A percentile compares a stretch with the other conserved stretches of the same genome.
phyloP scores from a whole-genome alignment of 2,113 vertebrate genomes.

The Tragelaphus buxtoni region DNA sequence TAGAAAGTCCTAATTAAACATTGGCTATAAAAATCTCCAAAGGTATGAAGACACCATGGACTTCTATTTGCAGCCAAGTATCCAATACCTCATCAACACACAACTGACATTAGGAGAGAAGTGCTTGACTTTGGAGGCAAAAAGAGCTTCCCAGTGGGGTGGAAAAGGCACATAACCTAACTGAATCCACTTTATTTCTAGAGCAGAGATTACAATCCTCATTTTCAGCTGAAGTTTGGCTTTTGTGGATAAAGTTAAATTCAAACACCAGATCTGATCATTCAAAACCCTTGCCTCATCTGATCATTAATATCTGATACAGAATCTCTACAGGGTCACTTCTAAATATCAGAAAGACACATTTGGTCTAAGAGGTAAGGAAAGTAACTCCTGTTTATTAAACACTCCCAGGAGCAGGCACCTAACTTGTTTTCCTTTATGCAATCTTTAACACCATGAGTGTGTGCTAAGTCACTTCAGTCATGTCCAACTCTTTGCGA shows the following conservation, averaged over 20 bases:
- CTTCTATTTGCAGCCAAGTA: not conserved
- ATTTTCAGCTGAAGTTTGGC: not conserved
- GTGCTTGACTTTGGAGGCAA: not conserved
- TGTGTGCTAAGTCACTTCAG: not conserved
- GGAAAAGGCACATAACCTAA: not conserved
- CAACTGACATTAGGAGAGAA: not conserved
- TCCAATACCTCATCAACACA: not conserved
- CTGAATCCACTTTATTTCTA: not conserved
- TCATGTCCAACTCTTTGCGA: not conserved
- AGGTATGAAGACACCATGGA: not conserved
- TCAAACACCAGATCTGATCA: not conserved
- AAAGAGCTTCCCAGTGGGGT: not conserved
- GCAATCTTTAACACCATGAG: not conserved
- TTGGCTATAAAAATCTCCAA: not conserved
- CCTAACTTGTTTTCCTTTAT: not conserved
- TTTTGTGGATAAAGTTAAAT: not conserved
- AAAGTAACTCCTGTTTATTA: not conserved
- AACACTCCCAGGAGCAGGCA: not conserved
- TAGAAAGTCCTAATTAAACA: not conserved
- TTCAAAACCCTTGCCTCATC: not conserved
- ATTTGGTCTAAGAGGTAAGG: not conserved
- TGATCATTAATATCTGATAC: not conserved
- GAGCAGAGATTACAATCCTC: not conserved
- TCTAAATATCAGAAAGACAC: not conserved
- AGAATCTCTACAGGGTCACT: not conserved